A percentile compares a stretch with the other conserved stretches of the same genome.
Conservation (phyloP, 1,140 invertebrate species). For the Melanaphis sacchari region DNA sequence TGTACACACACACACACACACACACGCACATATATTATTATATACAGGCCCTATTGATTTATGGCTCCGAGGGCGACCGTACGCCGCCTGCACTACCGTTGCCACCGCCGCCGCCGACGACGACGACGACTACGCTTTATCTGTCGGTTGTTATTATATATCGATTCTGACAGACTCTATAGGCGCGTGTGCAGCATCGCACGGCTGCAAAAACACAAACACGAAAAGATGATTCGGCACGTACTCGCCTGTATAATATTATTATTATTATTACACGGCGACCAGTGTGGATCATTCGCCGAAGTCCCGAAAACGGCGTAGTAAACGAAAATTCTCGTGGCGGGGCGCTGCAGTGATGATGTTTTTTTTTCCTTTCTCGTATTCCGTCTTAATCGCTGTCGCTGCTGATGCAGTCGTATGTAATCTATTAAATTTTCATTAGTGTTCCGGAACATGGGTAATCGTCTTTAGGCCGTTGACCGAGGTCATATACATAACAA, state of each 20-base stretch:
- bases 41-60: conserved; percentile 32
- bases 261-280: background rate
- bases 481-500: conserved; percentile 18
- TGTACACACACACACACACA: background rate
- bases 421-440: conserved; percentile 48
- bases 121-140: background rate
- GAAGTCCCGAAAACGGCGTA: background rate
- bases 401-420: background rate
- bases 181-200: background rate
- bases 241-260: background rate
- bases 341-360: background rate
- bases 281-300: background rate
- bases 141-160: conserved; percentile 2
- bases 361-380: background rate
- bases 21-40: background rate
- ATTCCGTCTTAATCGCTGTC: background rate
- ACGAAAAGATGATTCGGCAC: background rate
- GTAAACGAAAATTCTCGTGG: background rate
- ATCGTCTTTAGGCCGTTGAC: conserved; percentile 11
- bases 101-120: background rate
- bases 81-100: background rate
- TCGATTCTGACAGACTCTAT: background rate
- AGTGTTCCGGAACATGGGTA: conserved; percentile 44
- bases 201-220: background rate
- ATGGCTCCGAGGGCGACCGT: background rate